Base-by-base conservation (phyloP, 2,888 invertebrate species). In the Scaptomyza parva region DNA sequence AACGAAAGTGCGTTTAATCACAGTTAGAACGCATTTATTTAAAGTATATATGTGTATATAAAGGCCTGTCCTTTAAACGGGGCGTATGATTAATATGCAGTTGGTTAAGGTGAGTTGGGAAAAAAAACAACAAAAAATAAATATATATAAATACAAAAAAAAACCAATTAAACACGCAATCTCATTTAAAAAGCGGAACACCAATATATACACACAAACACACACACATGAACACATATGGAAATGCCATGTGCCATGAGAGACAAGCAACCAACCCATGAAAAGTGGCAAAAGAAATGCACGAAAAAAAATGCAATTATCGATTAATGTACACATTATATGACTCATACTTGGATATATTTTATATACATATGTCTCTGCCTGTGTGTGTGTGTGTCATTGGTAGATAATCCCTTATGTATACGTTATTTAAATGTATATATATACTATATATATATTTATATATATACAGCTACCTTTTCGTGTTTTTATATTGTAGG, bases 141-240 rank as follows among this genome's bases (percentile, higher is more conserved):
- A 33, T 48, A 8, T 6, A 41, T 14, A 35, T 2, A 14, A 37
- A 17, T 14, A 37, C 1, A 35, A 48, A 64, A 69, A 76, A 68
- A 86, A 80, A 84, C 84, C 76, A 85, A 85, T 85, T 85, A 85
- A 86, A 85, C 80, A 86, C 88, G 86, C 86, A 85, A 89, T 86
- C 86, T 86, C 89, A 88, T 89, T 86, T 78, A 71, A 70, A 62
- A 73, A 61, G 50, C 51, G 54, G 55, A 67, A 73, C 53, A 68
- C 45, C 63, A 40, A 70, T 52, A 68, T 58, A 65, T 37, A 20
- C 40, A 55, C 54, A 55, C 30, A 51, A 58, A 65, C 40, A 20
- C 37, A 55, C 52, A 52, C 28, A 51, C 60, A 52, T 33, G 60
- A 47, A 78, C 64, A 76, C 72, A 58, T 65, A 69, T 66, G 72